Percentiles rank a stretch among this genome's conserved stretches.
These are phyloP conservation scores for Brienomyrus brachyistius DNA, from an alignment of 2,113 vertebrate genomes.

Conservation along the genomic window DNA sequence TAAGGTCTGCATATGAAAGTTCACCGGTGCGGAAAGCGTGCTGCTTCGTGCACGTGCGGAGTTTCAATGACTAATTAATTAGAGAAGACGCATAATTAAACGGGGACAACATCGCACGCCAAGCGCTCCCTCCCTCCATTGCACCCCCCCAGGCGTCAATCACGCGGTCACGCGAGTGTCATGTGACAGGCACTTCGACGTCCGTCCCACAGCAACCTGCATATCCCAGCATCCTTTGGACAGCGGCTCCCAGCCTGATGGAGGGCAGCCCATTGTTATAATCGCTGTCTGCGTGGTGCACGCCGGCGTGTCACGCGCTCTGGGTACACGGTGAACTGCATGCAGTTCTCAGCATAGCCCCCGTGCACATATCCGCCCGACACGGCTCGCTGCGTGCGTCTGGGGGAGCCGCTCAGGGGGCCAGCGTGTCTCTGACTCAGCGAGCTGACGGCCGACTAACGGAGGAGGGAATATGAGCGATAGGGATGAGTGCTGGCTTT, in stretches of 20 bases:
- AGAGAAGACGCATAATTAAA: conserved; percentile 21
- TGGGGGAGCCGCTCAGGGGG: not conserved
- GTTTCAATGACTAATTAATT: conserved; percentile 15
- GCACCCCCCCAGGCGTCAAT: not conserved
- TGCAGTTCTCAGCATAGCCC: not conserved
- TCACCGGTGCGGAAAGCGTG: not conserved
- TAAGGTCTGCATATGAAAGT: not conserved
- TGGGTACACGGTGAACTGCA: not conserved
- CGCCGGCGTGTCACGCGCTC: not conserved
- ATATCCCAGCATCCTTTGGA: not conserved
- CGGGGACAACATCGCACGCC: not conserved
- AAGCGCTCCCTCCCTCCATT: not conserved
- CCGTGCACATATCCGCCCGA: not conserved
- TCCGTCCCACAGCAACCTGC: not conserved
- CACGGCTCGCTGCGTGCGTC: not conserved
- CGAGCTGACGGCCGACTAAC: not conserved
- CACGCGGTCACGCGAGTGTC: not conserved
- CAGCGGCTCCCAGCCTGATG: not conserved
- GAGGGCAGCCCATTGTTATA: not conserved
- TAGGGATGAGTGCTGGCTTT: not conserved
- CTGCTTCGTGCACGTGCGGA: not conserved
- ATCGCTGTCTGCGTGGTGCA: not conserved
- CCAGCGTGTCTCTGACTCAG: not conserved
- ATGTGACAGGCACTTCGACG: not conserved
- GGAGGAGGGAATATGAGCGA: not conserved